Conservation (phyloP, 2,797 vertebrate species). For the Orientallactaga sibirica region DNA sequence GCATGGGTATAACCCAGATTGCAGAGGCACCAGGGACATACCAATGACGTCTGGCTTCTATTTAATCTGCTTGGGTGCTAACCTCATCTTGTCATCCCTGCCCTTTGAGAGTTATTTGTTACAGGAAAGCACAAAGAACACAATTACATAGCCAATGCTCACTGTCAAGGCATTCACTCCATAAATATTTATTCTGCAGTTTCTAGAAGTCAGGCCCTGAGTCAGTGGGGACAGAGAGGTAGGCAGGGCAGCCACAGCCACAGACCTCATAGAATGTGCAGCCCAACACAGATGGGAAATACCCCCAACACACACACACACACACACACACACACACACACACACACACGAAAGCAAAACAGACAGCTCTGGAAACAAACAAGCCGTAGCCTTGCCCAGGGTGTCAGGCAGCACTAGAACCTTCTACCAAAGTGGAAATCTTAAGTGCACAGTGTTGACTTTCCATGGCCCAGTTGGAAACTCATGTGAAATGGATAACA, state of each 20-base stretch:
- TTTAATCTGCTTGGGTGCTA: background rate
- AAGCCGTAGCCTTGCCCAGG: background rate
- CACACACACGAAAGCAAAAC: background rate
- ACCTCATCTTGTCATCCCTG: conserved; percentile 7
- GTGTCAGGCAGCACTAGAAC: fast-evolving
- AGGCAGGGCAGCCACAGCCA: background rate
- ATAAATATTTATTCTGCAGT: conserved; percentile 59
- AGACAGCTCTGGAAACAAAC: background rate
- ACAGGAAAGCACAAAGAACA: background rate
- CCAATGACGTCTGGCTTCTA: background rate
- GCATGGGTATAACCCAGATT: background rate
- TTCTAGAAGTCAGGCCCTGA: conserved; percentile 1
- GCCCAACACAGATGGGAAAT: background rate
- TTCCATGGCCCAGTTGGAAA: conserved; percentile 21
- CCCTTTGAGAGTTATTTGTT: background rate
- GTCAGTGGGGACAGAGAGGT: background rate
- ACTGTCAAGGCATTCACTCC: background rate
- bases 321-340: background rate
- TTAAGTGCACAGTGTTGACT: background rate
- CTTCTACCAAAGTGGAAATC: background rate
- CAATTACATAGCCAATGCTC: background rate
- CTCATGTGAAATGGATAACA: conserved; percentile 20
- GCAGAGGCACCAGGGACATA: fast-evolving
- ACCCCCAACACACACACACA: too few relatives aligned
- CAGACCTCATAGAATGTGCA: background rate